Base-by-base conservation (phyloP, 2,797 vertebrate species). In the Gila robusta region DNA sequence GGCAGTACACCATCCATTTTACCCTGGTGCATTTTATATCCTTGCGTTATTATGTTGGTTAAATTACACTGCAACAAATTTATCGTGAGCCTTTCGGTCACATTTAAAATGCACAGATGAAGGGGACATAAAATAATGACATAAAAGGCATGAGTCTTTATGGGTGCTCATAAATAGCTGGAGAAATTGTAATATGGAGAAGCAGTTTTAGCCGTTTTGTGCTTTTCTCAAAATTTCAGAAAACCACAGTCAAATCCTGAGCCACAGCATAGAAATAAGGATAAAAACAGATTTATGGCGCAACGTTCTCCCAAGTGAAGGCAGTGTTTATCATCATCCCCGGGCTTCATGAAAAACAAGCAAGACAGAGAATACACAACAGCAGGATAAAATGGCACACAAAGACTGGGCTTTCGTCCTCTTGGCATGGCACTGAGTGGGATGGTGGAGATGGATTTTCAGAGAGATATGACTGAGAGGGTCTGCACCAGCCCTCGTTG, bases 101-200 rank as follows among this genome's bases (percentile, higher is more conserved):
- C 87, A 87, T 91, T 91, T 79, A 74, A 92, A 91, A 87, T 71
- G 84, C 89, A 87, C 86, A 84, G 82, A 89, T 85, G 81, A 90
- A 86, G 37, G 56, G 82, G 74, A 79, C 73, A 87, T 94, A 91
- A 94, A 93, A 89, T 37, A 52, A 67, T 74, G 70, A 70, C 85
- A 88, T 88, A 86, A 91, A 92, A 89, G 86, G 87, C 0, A 12
- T 49, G 74, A 56, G 82, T 88, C 88, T 93, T 93, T 94, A 93
- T 91, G 74, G 91, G 84, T 56, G 86, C 73, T 81, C 81, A 92
- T 93, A 92, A 94, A 93, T 82, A 85, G 84, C 87, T 39, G 7
- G 79, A 81, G 84, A 89, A 56, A 73, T 78, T 80, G 67, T 88
- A 64, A 79, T 71, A 84, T 8, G 11, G 84, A 87, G 80, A 88